These are phyloP conservation scores for Sphyrna mokarran DNA, from an alignment of 2,113 vertebrate species.

Conservation along the genomic window DNA sequence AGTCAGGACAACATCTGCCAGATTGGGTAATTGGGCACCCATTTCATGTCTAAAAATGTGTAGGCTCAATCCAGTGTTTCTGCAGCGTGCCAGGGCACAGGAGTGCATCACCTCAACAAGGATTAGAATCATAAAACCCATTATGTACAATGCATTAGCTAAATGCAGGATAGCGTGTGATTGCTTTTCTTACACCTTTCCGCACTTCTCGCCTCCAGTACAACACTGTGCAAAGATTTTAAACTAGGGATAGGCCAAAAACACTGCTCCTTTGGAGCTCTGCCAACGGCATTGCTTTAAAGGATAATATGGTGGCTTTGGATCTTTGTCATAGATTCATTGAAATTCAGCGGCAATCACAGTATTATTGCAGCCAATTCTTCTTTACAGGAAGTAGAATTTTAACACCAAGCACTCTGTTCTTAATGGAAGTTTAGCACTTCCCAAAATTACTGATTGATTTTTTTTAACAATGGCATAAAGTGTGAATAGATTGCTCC, in stretches of 20 bases:
- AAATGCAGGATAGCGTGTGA: not conserved
- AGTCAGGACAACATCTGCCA: too few species aligned
- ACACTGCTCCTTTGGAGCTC: not conserved
- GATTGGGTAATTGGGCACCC: not conserved
- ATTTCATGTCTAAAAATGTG: not conserved
- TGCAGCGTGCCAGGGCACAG: not conserved
- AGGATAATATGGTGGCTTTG: not conserved
- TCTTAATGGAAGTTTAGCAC: slow-evolving; percentile 12
- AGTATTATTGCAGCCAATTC: slow-evolving; percentile 30
- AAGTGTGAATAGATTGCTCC: not conserved
- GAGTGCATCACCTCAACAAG: not conserved
- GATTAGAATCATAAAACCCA: not conserved
- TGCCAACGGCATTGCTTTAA: slow-evolving; percentile 1
- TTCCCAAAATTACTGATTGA: not conserved
- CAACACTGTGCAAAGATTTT: not conserved
- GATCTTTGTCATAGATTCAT: not conserved
- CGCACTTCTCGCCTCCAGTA: not conserved
- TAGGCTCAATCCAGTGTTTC: not conserved
- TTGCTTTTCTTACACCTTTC: not conserved
- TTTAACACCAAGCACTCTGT: not conserved
- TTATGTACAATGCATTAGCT: not conserved
- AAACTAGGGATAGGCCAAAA: not conserved
- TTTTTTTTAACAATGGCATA: not conserved
- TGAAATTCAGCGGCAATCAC: slow-evolving; percentile 11
- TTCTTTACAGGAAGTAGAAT: not conserved